These are phyloP conservation scores for Drosophila peninsularis DNA, from an alignment of 2,888 invertebrate genomes.

Conservation along the genomic window DNA sequence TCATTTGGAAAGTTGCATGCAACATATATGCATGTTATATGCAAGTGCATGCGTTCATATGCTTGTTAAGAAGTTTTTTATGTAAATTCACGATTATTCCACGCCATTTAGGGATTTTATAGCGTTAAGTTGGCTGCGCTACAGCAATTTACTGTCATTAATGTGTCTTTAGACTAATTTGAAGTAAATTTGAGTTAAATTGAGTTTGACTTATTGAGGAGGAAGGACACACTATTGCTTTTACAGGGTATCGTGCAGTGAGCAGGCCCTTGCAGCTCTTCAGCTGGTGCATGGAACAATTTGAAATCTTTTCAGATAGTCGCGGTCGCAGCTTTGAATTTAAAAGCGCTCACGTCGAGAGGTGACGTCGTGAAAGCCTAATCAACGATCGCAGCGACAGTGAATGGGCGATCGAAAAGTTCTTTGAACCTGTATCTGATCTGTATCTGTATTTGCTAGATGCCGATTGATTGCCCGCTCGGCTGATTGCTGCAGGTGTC, in stretches of 20 bases:
- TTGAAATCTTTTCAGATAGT: conserved; percentile 6
- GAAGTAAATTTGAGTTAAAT: background rate
- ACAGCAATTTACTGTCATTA: no score
- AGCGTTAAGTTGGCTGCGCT: conserved; percentile 1
- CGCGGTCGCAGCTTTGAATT: conserved; percentile 3
- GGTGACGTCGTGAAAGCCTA: conserved; percentile 52
- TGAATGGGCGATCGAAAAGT: conserved; percentile 44
- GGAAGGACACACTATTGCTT: no score
- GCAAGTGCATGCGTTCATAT: background rate
- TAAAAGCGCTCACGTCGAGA: conserved; percentile 32
- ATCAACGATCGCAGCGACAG: conserved; percentile 39
- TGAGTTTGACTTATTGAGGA: background rate
- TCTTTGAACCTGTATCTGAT: conserved; percentile 47
- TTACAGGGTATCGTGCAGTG: background rate
- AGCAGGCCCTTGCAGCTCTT: background rate
- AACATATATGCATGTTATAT: conserved; percentile 9
- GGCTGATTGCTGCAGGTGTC: conserved; percentile 36
- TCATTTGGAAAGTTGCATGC: conserved; percentile 43
- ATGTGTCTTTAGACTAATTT: background rate
- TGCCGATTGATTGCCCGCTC: conserved; percentile 37
- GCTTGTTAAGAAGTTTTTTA: background rate
- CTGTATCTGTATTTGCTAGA: conserved; percentile 24
- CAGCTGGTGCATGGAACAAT: background rate
- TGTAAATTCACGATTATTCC: conserved; percentile 1
- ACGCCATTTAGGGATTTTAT: background rate